Conservation (phyloP, 2,888 invertebrate species). For the Brachyptera risi region DNA sequence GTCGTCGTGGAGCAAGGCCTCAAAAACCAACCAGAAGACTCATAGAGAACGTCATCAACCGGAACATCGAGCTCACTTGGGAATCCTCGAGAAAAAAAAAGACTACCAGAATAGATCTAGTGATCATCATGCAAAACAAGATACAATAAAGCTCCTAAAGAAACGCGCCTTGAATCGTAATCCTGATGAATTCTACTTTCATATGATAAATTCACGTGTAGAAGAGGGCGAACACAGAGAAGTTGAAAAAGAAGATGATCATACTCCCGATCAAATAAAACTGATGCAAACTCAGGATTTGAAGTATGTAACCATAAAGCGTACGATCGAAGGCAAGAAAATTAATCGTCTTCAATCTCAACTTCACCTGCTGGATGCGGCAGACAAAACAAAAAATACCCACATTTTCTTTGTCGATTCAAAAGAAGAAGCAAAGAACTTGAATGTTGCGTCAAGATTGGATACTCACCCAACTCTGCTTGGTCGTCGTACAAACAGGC, state of each 20-base stretch:
- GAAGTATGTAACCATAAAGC: conserved; percentile 82
- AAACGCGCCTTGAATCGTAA: conserved; percentile 87
- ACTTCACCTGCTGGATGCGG: conserved; percentile 77
- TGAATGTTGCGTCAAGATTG: conserved; percentile 65
- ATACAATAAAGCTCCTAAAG: conserved; percentile 73
- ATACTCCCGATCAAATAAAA: conserved; percentile 77
- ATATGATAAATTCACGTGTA: conserved; percentile 88
- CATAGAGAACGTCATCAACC: conserved; percentile 85
- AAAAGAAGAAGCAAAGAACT: conserved; percentile 53
- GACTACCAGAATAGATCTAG: conserved; percentile 76
- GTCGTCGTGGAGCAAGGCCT: conserved; percentile 89
- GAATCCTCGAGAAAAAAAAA: conserved; percentile 83
- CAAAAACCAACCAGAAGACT: conserved; percentile 77
- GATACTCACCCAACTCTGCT: conserved; percentile 72
- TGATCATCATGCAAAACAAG: conserved; percentile 77
- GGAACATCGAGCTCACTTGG: conserved; percentile 68
- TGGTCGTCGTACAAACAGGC: conserved; percentile 52
- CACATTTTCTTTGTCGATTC: conserved; percentile 78
- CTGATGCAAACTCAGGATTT: conserved; percentile 90
- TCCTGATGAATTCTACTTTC: conserved; percentile 98
- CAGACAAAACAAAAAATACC: conserved; percentile 62
- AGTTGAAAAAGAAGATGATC: conserved; percentile 63
- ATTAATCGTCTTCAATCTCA: conserved; percentile 69
- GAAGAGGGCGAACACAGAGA: conserved; percentile 59
- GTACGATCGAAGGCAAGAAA: conserved; percentile 76